Conservation (phyloP, 2,113 vertebrate genomes). For the Macquaria ambigua region DNA sequence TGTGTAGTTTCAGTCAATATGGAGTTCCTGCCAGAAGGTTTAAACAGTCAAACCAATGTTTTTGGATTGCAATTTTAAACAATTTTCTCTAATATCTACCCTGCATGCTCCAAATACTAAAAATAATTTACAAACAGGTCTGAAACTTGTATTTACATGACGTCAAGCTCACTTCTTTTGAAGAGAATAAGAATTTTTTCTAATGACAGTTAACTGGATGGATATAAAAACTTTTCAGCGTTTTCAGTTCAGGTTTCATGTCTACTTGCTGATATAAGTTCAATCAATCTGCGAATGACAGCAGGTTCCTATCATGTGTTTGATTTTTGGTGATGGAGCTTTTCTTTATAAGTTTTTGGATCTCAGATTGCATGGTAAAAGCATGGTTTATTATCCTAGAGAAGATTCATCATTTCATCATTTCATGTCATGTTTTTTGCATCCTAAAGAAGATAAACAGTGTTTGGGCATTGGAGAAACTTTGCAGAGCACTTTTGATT, state of each 20-base stretch:
- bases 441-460: conserved; percentile 26
- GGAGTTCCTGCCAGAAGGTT: neutral
- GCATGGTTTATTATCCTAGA: neutral
- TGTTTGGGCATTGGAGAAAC: conserved; percentile 14
- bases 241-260: too few relatives aligned
- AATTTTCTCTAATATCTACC: too few relatives aligned
- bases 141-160: too few relatives aligned
- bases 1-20: neutral
- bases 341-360: neutral
- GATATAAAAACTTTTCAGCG: too few relatives aligned
- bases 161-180: too few relatives aligned
- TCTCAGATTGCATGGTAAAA: neutral
- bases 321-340: neutral
- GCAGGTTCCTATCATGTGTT: neutral
- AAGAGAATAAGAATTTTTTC: too few relatives aligned
- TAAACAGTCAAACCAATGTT: neutral
- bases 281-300: neutral
- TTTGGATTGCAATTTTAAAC: too few relatives aligned
- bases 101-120: too few relatives aligned
- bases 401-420: conserved; percentile 16
- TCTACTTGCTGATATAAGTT: too few relatives aligned
- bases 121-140: too few relatives aligned
- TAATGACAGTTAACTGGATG: too few relatives aligned
- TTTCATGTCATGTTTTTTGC: conserved; percentile 8
- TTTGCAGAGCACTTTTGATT: conserved; percentile 40